A percentile compares a stretch with the other conserved stretches of the same genome.
Conservation (phyloP, 2,797 vertebrate species). For the Sebastes miniatus region DNA sequence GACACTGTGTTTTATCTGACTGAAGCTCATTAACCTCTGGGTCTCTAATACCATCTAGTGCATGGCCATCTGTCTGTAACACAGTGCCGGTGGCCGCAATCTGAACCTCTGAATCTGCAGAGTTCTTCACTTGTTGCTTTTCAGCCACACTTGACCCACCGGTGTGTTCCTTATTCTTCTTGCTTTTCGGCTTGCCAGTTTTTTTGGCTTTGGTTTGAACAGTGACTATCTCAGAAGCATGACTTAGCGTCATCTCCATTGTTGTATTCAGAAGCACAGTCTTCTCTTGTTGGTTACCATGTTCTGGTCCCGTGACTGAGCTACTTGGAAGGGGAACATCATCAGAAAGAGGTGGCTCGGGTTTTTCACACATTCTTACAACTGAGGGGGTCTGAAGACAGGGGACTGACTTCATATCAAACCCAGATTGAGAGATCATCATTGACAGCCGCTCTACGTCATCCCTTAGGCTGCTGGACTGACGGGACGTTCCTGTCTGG, state of each 20-base stretch:
- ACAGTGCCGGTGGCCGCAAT: not conserved
- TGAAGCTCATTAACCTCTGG: not conserved
- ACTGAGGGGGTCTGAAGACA: not conserved
- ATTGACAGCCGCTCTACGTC: constrained; percentile 44
- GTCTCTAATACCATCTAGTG: not conserved
- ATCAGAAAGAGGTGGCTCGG: not conserved
- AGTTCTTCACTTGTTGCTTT: not conserved
- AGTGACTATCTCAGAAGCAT: constrained; percentile 64
- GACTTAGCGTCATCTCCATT: constrained; percentile 78
- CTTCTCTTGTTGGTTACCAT: constrained; percentile 38
- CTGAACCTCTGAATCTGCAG: not conserved
- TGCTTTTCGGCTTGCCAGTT: constrained; percentile 9
- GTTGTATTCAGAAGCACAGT: constrained; percentile 65
- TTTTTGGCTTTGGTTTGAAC: constrained; percentile 69
- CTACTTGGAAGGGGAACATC: not conserved
- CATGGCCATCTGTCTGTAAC: not conserved
- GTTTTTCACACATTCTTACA: not conserved
- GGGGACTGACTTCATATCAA: constrained; percentile 10
- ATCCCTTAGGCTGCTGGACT: constrained; percentile 30
- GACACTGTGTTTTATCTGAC: not conserved
- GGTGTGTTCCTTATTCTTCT: constrained; percentile 11
- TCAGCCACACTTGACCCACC: not conserved
- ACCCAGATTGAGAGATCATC: constrained; percentile 20
- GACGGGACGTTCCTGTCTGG: not conserved
- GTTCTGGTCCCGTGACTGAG: constrained; percentile 5